phyloP scores from a whole-genome alignment of 2,797 vertebrate species.

The Octomys mimax region DNA sequence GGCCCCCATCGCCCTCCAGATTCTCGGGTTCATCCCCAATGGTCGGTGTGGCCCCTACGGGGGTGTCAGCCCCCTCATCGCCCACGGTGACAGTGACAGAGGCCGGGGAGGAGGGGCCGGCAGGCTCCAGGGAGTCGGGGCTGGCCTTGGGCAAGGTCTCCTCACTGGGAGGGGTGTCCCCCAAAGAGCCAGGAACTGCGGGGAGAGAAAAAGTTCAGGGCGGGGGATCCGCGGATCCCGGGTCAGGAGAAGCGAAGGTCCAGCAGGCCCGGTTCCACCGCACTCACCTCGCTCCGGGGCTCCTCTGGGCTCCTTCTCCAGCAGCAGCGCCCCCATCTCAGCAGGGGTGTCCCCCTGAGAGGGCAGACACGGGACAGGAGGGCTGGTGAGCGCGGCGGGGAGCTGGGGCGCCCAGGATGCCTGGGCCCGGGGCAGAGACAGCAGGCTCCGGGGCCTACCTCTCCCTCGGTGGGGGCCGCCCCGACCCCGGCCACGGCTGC shows the following conservation, averaged over 20 bases:
- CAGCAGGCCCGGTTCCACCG: not conserved
- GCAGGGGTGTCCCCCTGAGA: slow-evolving; percentile 82
- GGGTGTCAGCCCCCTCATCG: slow-evolving; percentile 75
- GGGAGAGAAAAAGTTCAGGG: slow-evolving; percentile 58
- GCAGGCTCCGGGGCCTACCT: slow-evolving; percentile 84
- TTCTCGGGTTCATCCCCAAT: slow-evolving; percentile 79
- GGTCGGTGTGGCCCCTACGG: slow-evolving; percentile 66
- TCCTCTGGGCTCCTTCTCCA: slow-evolving; percentile 79
- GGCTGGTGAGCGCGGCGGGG: slow-evolving; percentile 73
- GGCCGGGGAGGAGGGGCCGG: slow-evolving; percentile 78
- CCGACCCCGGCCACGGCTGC: slow-evolving; percentile 79
- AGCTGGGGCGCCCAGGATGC: slow-evolving; percentile 79
- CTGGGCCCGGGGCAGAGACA: slow-evolving; percentile 80
- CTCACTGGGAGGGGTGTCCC: slow-evolving; percentile 71
- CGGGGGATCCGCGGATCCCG: not conserved
- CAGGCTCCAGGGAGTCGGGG: slow-evolving; percentile 76
- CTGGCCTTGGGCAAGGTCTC: slow-evolving; percentile 75
- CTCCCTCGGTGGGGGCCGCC: slow-evolving; percentile 75
- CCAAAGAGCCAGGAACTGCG: slow-evolving; percentile 73
- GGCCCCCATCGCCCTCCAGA: slow-evolving; percentile 75
- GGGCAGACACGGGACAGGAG: slow-evolving; percentile 74
- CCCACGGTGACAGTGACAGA: slow-evolving; percentile 82
- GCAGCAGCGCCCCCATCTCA: slow-evolving; percentile 80
- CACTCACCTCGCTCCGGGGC: slow-evolving; percentile 80
- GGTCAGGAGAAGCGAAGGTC: not conserved